A percentile compares a stretch with the other conserved stretches of the same genome.
phyloP scores from a whole-genome alignment of 2,797 vertebrate genomes.

The Sus cebifrons region DNA sequence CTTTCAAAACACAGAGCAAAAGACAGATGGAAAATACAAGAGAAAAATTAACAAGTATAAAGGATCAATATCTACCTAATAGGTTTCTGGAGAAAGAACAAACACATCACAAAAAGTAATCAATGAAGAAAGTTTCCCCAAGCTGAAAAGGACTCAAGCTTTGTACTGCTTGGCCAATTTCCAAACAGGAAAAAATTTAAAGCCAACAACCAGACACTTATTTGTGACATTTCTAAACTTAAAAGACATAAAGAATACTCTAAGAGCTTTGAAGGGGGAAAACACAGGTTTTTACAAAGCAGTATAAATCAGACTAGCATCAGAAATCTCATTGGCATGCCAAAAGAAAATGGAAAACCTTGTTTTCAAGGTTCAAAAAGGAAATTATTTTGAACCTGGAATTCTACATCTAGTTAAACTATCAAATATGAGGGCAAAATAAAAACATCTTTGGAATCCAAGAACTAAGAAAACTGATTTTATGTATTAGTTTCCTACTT shows the following conservation, averaged over 20 bases:
- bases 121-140: constrained; percentile 25
- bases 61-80: constrained; percentile 3
- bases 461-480: constrained; percentile 62
- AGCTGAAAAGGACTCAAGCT: constrained; percentile 26
- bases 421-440: constrained; percentile 49
- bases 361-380: constrained; percentile 50
- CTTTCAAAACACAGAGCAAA: constrained; percentile 59
- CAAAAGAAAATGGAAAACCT: constrained; percentile 39
- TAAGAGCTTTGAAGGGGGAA: neutral
- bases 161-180: neutral
- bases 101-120: constrained; percentile 37
- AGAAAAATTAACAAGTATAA: constrained; percentile 42
- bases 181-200: constrained; percentile 30
- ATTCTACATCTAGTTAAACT: constrained; percentile 52
- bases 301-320: constrained; percentile 57
- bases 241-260: constrained; percentile 56
- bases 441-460: constrained; percentile 61
- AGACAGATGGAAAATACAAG: constrained; percentile 51
- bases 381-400: constrained; percentile 62
- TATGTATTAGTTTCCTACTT: constrained; percentile 36
- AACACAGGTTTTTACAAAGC: constrained; percentile 25
- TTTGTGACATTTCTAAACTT: constrained; percentile 61
- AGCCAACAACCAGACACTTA: constrained; percentile 14
- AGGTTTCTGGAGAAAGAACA: constrained; percentile 46
- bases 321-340: constrained; percentile 40